phyloP scores from a whole-genome alignment of 2,888 invertebrate genomes.

The Dermolepida albohirtum region DNA sequence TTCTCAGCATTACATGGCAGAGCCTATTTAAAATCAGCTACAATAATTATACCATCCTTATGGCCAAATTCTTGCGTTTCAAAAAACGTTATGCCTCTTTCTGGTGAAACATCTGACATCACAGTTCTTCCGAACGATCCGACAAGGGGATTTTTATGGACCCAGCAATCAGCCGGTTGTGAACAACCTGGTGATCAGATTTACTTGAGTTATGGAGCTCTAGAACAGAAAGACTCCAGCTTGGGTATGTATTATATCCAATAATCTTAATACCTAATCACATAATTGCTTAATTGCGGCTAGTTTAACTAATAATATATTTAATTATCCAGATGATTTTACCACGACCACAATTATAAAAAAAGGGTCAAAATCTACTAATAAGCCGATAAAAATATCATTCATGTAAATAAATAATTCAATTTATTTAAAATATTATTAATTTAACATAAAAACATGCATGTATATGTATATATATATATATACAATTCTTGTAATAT shows the following conservation, averaged over 20 bases:
- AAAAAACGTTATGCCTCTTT: slow-evolving; percentile 62
- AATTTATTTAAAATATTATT: too few relatives aligned
- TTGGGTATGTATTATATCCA: slow-evolving; percentile 55
- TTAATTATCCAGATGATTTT: too few relatives aligned
- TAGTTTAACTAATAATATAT: too few relatives aligned
- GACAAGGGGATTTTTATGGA: slow-evolving; percentile 70
- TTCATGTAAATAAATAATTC: too few relatives aligned
- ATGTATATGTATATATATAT: too few relatives aligned
- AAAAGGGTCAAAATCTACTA: too few relatives aligned
- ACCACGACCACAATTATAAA: too few relatives aligned
- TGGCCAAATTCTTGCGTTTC: slow-evolving; percentile 69
- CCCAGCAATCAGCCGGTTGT: slow-evolving; percentile 73
- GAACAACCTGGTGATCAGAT: slow-evolving; percentile 72
- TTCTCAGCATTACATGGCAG: slow-evolving; percentile 70
- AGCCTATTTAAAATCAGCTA: slow-evolving; percentile 70
- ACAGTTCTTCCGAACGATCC: slow-evolving; percentile 66
- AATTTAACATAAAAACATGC: too few relatives aligned
- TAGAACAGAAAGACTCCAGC: slow-evolving; percentile 59
- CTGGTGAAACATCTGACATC: slow-evolving; percentile 70
- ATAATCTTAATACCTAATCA: too few relatives aligned
- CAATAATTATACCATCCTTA: slow-evolving; percentile 70
- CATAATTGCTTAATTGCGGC: too few relatives aligned
- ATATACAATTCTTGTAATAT: too few relatives aligned
- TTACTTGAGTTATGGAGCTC: slow-evolving; percentile 65
- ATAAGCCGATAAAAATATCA: too few relatives aligned